phyloP scores from a whole-genome alignment of 2,888 invertebrate genomes.

The Nephrotoma guestfalica region DNA sequence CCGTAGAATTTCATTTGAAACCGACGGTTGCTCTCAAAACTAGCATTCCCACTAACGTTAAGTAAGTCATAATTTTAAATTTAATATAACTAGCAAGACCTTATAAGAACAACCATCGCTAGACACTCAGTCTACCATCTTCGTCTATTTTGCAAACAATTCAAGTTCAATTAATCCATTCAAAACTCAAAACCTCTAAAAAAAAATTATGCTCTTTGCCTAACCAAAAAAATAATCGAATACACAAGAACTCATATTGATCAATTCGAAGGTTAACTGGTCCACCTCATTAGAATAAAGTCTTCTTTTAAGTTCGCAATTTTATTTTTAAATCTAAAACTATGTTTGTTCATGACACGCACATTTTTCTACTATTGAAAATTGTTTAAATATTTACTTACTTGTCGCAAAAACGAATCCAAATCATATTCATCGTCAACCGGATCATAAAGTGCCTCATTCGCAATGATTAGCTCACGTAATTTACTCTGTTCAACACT shows the following conservation, averaged over 20 bases:
- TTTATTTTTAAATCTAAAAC: neutral
- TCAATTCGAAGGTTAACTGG: neutral
- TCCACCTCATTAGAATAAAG: neutral
- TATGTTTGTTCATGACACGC: neutral
- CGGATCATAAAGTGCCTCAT: constrained; percentile 56
- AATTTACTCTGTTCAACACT: constrained; percentile 71
- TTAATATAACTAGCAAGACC: no score
- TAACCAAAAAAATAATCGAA: neutral
- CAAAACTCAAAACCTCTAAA: neutral
- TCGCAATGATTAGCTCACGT: constrained; percentile 71
- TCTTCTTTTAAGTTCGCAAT: neutral
- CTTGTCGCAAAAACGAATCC: constrained; percentile 3
- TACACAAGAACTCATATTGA: neutral
- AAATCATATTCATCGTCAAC: constrained; percentile 54
- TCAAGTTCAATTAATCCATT: neutral
- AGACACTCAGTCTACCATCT: neutral
- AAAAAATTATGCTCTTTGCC: neutral
- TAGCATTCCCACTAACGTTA: no score
- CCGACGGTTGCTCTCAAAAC: no score
- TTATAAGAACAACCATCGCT: no score
- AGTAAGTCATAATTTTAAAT: no score
- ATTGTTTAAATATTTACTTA: neutral
- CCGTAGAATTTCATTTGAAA: no score
- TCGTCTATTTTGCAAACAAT: neutral
- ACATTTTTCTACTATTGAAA: neutral